Evolutionary conservation across 2,797 vertebrate genomes (phyloP), one percentile per base, ranked within the genome.

Genomic region (Rhinoraja longicauda): DNA sequence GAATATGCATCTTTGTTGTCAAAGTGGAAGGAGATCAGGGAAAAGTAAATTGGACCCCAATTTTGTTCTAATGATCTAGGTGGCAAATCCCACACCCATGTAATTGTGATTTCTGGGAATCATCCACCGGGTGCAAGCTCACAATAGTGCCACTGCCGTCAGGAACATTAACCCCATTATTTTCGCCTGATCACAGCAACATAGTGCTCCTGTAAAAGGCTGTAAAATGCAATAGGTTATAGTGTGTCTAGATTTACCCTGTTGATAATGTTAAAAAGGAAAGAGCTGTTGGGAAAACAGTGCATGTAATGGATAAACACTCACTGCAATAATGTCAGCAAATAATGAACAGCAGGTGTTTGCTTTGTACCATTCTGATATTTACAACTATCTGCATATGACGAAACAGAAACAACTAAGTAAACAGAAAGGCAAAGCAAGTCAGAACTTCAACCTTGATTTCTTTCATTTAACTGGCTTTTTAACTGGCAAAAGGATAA

Each of bases 261-360:
- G 59, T 64, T 88, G 82, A 64, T 88, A 64, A 88, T n/a, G 29
- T 59, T 84, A 72, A 72, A 72, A 88, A 64, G 57, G 82, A 24
- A 88, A 64, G 8, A 32, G 13, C 62, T 62, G 82, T 32, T 88
- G 82, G 29, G 59, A 88, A 88, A 62, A 32, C 29, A 88, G 29
- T n/a, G 29, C 53, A 84, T 6, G 26, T 12, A 84, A 59, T 59
- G 24, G 26, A 62, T 59, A 64, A 64, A 19, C 57, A 86, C 59
- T 88, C 29, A 32, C 1, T 15, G 57, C 53, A 59, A 29, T 53
- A 57, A 29, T 29, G 26, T 84, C 26, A 13, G 39, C 26, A 59
- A 84, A 84, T 82, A 57, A 29, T 59, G 45, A 84, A 59, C 53
- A 84, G 81, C 29, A 32, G n/a, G 59, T 17, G 29, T 32, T 64